Percentiles rank a stretch among this genome's conserved stretches.
phyloP scores from a whole-genome alignment of 1,140 invertebrate genomes.

The Apis florea region DNA sequence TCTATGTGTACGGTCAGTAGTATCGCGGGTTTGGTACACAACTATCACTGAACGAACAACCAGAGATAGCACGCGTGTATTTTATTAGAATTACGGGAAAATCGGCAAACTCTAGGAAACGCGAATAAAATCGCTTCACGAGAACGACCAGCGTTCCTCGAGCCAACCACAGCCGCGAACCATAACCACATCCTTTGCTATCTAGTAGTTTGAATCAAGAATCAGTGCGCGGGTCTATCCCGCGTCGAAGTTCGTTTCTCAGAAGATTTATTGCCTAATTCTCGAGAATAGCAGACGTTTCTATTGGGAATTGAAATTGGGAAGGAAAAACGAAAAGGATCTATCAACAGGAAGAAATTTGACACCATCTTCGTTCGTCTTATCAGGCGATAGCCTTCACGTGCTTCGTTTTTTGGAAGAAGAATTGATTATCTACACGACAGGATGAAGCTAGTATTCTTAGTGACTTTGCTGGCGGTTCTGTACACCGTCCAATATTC shows the following conservation, averaged over 20 bases:
- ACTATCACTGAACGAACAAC: background rate
- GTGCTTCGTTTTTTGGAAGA: background rate
- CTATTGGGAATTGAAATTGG: background rate
- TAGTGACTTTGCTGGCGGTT: constrained; percentile 50
- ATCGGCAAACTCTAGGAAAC: too few relatives aligned
- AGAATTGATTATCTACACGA: background rate
- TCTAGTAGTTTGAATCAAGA: background rate
- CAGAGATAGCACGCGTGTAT: background rate
- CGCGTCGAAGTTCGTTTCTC: background rate
- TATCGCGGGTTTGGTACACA: constrained; percentile 21
- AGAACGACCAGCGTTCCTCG: background rate
- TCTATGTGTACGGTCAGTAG: constrained; percentile 70
- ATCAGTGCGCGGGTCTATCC: constrained; percentile 1
- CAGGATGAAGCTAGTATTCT: constrained; percentile 38
- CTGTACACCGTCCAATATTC: constrained; percentile 57
- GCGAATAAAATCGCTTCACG: background rate
- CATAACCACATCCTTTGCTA: constrained; percentile 5
- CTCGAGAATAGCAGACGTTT: background rate
- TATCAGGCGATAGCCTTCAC: background rate
- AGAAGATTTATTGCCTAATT: background rate
- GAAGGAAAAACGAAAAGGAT: background rate
- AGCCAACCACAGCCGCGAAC: background rate
- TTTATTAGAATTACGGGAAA: background rate
- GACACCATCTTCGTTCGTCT: background rate
- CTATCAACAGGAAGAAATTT: background rate